Percentiles rank a stretch among this genome's conserved stretches.
Evolutionary conservation across 2,888 invertebrate species (phyloP).

Genomic region (Hylaea fasciaria): DNA sequence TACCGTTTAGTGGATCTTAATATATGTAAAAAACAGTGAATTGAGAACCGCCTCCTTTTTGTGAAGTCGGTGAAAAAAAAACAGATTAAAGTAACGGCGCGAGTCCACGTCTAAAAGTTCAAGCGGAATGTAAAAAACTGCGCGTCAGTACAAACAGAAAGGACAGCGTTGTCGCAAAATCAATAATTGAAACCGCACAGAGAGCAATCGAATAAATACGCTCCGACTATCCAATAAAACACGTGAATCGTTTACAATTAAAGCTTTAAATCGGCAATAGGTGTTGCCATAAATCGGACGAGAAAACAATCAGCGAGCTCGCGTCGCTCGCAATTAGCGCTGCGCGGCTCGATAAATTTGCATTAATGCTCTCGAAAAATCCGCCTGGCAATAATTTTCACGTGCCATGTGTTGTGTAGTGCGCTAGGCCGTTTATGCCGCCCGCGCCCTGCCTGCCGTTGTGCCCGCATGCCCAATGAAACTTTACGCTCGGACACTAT

Average conservation of each 20-base stretch:
- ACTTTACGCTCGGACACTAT: conserved; percentile 22
- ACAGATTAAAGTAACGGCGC: conserved; percentile 25
- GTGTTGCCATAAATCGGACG: conserved; percentile 84
- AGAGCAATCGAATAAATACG: conserved; percentile 79
- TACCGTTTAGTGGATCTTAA: background rate
- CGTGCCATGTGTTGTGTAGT: conserved; percentile 73
- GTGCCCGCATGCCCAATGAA: conserved; percentile 17
- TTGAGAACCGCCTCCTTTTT: too few relatives aligned
- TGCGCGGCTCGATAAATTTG: conserved; percentile 83
- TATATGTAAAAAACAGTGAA: too few relatives aligned
- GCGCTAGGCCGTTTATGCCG: conserved; percentile 52
- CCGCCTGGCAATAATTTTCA: conserved; percentile 81
- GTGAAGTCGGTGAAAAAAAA: too few relatives aligned
- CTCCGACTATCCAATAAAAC: conserved; percentile 84
- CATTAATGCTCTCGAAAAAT: conserved; percentile 85
- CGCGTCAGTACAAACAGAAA: conserved; percentile 50
- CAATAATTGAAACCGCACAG: conserved; percentile 79
- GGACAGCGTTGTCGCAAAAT: conserved; percentile 69
- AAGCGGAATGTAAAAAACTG: conserved; percentile 50
- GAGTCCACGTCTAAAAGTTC: conserved; percentile 22
- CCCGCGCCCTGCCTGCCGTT: conserved; percentile 33
- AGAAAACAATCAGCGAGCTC: conserved; percentile 83
- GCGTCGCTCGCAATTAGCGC: conserved; percentile 84
- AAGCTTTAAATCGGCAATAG: conserved; percentile 85
- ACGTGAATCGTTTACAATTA: conserved; percentile 84